These are phyloP conservation scores for Sesia apiformis DNA, from an alignment of 2,888 invertebrate genomes.

Conservation along the genomic window DNA sequence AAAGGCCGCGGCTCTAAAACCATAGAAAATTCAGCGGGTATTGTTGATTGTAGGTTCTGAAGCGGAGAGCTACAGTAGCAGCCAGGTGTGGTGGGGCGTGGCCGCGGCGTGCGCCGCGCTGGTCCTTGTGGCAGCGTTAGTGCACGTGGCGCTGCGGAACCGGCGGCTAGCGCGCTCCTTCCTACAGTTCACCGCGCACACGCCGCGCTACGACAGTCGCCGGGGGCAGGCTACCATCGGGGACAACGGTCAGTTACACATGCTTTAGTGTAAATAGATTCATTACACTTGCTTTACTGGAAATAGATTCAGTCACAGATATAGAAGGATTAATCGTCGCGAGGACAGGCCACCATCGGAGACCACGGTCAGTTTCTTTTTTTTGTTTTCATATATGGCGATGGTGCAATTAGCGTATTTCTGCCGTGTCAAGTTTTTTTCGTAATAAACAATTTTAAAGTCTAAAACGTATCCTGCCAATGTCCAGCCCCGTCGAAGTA, in stretches of 20 bases:
- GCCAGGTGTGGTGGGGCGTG: conserved; percentile 44
- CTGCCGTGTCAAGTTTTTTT: too few relatives aligned
- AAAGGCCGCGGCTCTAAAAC: too few relatives aligned
- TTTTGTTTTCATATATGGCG: too few relatives aligned
- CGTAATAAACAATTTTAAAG: too few relatives aligned
- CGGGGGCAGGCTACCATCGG: conserved; percentile 91
- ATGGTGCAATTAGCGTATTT: too few relatives aligned
- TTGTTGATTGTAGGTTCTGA: neutral
- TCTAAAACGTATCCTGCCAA: too few relatives aligned
- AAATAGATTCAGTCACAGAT: too few relatives aligned
- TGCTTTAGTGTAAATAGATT: conserved; percentile 34
- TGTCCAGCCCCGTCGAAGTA: too few relatives aligned
- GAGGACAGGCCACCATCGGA: too few relatives aligned
- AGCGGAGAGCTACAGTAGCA: conserved; percentile 10
- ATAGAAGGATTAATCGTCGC: too few relatives aligned
- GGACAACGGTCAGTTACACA: conserved; percentile 74
- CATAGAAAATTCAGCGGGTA: too few relatives aligned
- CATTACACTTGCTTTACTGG: conserved; percentile 78
- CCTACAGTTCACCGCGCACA: conserved; percentile 81
- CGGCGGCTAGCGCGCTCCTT: conserved; percentile 84
- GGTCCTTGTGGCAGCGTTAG: conserved; percentile 71
- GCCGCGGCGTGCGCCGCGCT: conserved; percentile 60
- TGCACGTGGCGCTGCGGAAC: conserved; percentile 78
- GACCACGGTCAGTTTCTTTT: too few relatives aligned
- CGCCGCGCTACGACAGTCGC: conserved; percentile 84